These are phyloP conservation scores for Erpetoichthys calabaricus DNA, from an alignment of 2,797 vertebrate species.

Conservation along the genomic window DNA sequence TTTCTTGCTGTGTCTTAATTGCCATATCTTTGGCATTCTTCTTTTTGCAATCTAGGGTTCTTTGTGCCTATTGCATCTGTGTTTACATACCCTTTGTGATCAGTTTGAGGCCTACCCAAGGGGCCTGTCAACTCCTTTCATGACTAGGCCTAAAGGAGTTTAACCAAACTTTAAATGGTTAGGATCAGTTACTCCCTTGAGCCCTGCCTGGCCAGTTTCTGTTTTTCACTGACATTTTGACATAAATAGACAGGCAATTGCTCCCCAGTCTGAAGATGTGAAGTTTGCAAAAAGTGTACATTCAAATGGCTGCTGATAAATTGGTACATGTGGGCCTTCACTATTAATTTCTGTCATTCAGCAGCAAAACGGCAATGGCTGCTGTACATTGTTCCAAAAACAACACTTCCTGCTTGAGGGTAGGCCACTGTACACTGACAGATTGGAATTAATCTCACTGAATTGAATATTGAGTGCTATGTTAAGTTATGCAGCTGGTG, in stretches of 20 bases:
- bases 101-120: constrained; percentile 23
- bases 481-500: constrained; percentile 62
- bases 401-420: constrained; percentile 59
- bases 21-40: constrained; percentile 16
- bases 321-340: constrained; percentile 50
- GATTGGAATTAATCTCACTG: constrained; percentile 62
- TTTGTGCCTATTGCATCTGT: constrained; percentile 31
- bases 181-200: constrained; percentile 36
- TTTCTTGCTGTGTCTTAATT: constrained; percentile 17
- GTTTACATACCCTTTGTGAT: constrained; percentile 31
- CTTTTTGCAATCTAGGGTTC: constrained; percentile 15
- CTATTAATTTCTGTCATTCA: constrained; percentile 67
- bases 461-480: constrained; percentile 54
- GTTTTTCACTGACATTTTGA: constrained; percentile 39
- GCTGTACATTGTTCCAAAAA: constrained; percentile 68
- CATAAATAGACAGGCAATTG: constrained; percentile 28
- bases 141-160: constrained; percentile 29
- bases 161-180: constrained; percentile 35
- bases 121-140: constrained; percentile 36
- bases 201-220: constrained; percentile 31
- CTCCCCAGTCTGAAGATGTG: constrained; percentile 35
- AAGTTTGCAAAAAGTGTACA: constrained; percentile 34
- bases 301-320: constrained; percentile 54
- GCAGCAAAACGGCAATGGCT: constrained; percentile 59
- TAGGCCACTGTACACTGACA: constrained; percentile 64